A percentile compares a stretch with the other conserved stretches of the same genome.
Conservation (phyloP, 2,888 invertebrate species). For the Baccha elongata region DNA sequence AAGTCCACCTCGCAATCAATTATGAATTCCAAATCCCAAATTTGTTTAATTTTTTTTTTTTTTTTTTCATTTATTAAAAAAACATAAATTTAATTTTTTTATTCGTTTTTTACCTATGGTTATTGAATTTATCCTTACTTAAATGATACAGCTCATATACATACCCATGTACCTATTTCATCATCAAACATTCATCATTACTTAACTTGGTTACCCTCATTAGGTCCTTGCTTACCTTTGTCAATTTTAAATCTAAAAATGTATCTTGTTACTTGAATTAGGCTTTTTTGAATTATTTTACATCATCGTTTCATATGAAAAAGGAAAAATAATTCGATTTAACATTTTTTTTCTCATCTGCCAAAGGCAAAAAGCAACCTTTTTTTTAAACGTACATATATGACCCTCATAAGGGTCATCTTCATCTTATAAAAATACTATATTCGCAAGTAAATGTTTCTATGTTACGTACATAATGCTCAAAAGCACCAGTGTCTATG, state of each 20-base stretch:
- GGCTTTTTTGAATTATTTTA: neutral
- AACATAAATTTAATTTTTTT: no score
- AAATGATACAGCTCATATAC: neutral
- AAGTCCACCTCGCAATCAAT: no score
- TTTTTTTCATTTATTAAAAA: no score
- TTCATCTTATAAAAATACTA: neutral
- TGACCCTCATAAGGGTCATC: neutral
- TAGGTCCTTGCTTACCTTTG: neutral
- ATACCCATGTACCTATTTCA: neutral
- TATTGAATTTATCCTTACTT: neutral
- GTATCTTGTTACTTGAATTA: neutral
- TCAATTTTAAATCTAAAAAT: neutral
- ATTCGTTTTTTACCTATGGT: neutral
- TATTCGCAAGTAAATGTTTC: neutral
- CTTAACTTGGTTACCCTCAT: constrained; percentile 10
- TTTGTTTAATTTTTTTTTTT: no score
- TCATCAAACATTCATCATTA: neutral
- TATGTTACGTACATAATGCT: no score
- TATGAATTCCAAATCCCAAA: no score
- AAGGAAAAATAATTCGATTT: constrained; percentile 16
- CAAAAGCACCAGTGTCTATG: neutral
- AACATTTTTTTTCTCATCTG: neutral
- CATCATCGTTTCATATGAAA: neutral
- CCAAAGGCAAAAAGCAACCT: neutral
- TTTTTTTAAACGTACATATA: neutral